Evolutionary conservation across 2,797 vertebrate genomes (phyloP).

Genomic region (Alca torda): DNA sequence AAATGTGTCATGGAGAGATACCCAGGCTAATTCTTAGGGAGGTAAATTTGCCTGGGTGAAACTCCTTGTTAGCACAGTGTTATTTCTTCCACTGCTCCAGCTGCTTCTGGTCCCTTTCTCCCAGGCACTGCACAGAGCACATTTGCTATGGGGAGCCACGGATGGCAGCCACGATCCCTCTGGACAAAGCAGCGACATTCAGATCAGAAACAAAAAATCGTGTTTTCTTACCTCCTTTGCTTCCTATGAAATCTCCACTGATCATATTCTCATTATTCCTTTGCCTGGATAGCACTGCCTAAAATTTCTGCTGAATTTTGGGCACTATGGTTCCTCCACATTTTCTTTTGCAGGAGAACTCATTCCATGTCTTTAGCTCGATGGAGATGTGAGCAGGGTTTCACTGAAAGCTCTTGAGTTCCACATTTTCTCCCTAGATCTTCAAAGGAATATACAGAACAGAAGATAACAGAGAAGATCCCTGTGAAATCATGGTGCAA

Average conservation of each 20-base stretch:
- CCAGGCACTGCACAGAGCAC: not conserved
- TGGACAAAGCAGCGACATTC: not conserved
- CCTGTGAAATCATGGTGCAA: constrained; percentile 32
- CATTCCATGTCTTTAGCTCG: not conserved
- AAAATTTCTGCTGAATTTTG: not conserved
- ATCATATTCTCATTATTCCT: not conserved
- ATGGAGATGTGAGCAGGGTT: not conserved
- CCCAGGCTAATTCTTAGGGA: not conserved
- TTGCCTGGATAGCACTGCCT: not conserved
- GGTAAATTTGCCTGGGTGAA: not conserved
- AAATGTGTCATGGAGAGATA: constrained; percentile 17
- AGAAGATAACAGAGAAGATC: constrained; percentile 36
- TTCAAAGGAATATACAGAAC: constrained; percentile 17
- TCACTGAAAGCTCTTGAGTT: not conserved
- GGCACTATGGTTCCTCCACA: not conserved
- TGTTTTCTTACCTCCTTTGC: not conserved
- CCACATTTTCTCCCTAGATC: constrained; percentile 1
- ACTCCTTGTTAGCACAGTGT: not conserved
- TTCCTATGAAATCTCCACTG: not conserved
- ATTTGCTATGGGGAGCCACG: fast-evolving
- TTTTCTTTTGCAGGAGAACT: not conserved
- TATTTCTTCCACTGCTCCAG: not conserved
- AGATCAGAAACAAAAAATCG: not conserved
- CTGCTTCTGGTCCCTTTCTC: not conserved
- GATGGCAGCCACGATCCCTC: not conserved